Conservation (phyloP, 1,140 invertebrate species). For the Drosophila setifemur region DNA sequence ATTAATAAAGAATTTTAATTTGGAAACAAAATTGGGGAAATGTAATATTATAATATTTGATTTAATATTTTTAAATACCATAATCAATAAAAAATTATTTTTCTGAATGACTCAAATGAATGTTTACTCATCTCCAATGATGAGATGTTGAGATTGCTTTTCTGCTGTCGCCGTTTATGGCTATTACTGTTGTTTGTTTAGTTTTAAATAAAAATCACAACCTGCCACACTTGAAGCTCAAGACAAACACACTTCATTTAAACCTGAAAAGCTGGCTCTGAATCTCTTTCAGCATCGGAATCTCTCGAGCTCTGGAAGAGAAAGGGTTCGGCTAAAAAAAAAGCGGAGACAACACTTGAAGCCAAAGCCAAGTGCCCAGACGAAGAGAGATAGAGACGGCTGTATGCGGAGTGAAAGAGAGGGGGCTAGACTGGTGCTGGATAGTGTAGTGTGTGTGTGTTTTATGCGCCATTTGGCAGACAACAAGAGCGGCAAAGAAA, state of each 20-base stretch:
- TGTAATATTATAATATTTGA: too few relatives aligned
- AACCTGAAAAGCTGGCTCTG: conserved; percentile 32
- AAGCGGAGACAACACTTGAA: conserved; percentile 71
- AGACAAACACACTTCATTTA: conserved; percentile 73
- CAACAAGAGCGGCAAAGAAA: conserved; percentile 43
- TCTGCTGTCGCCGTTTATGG: conserved; percentile 11
- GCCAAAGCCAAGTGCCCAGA: conserved; percentile 54
- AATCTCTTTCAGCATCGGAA: background rate
- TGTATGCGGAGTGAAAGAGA: background rate
- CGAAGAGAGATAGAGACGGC: conserved; percentile 20
- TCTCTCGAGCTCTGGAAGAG: background rate
- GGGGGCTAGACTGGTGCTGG: conserved; percentile 1
- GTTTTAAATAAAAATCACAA: conserved; percentile 76
- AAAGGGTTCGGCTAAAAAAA: conserved; percentile 38
- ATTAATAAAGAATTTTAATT: too few relatives aligned
- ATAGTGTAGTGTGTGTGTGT: conserved; percentile 25
- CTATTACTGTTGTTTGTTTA: conserved; percentile 42
- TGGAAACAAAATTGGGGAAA: too few relatives aligned
- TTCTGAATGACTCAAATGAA: too few relatives aligned
- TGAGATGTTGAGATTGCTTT: conserved; percentile 32
- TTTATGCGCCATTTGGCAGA: conserved; percentile 77
- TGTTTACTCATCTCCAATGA: too few relatives aligned
- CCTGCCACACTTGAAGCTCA: conserved; percentile 74
- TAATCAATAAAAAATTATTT: too few relatives aligned
- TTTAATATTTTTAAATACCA: too few relatives aligned